phyloP scores from a whole-genome alignment of 2,888 invertebrate genomes.

The Drosophila setosimentum region DNA sequence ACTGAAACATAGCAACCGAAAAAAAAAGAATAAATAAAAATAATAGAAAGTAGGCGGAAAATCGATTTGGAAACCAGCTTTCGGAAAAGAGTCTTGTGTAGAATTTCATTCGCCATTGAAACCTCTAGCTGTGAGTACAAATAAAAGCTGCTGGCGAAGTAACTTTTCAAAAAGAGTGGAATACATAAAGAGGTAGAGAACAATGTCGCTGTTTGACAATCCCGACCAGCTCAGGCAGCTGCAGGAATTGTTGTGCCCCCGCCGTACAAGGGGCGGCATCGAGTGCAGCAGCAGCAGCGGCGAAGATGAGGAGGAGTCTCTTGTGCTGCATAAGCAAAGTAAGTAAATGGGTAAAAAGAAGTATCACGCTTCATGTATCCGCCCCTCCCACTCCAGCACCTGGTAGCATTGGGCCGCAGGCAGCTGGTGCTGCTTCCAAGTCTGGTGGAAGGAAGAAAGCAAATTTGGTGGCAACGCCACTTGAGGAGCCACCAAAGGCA shows the following conservation, averaged over 20 bases:
- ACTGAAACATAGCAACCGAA: not conserved
- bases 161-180: slow-evolving; percentile 3
- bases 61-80: slow-evolving; percentile 40
- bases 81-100: not conserved
- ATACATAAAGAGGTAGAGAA: not conserved
- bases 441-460: slow-evolving; percentile 33
- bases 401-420: slow-evolving; percentile 83
- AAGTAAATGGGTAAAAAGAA: slow-evolving; percentile 45
- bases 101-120: slow-evolving; percentile 32
- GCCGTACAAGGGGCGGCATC: slow-evolving; percentile 60
- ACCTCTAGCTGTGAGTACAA: slow-evolving; percentile 24
- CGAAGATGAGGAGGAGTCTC: slow-evolving; percentile 69
- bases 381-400: slow-evolving; percentile 83
- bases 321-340: slow-evolving; percentile 66
- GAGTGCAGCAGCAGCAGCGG: slow-evolving; percentile 81
- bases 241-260: slow-evolving; percentile 75
- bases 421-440: slow-evolving; percentile 24
- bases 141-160: slow-evolving; percentile 5
- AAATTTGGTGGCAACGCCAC: slow-evolving; percentile 64
- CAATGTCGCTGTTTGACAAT: slow-evolving; percentile 83
- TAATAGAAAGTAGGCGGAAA: slow-evolving; percentile 45
- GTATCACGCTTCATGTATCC: not conserved
- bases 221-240: slow-evolving; percentile 78
- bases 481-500: slow-evolving; percentile 45
- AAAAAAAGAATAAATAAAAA: slow-evolving; percentile 3